Conservation (phyloP, 2,888 invertebrate genomes). For the Crossocerus cetratus region DNA sequence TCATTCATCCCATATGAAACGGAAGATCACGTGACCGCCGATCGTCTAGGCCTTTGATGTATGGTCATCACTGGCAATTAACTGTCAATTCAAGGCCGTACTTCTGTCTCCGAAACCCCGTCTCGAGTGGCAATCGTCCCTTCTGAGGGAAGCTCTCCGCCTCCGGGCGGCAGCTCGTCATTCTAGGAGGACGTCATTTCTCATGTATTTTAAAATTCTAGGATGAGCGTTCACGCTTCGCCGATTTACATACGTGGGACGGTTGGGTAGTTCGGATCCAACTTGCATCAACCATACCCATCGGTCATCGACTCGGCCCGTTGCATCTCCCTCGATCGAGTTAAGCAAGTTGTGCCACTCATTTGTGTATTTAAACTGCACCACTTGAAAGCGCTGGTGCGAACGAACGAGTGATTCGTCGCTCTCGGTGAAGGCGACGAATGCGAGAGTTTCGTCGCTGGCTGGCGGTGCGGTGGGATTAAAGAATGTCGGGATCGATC, state of each 20-base stretch:
- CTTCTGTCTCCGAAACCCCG: conserved; percentile 47
- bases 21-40: conserved; percentile 61
- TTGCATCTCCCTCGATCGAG: conserved; percentile 2
- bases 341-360: conserved; percentile 5
- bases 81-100: conserved; percentile 62
- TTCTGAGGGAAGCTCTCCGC: conserved; percentile 7
- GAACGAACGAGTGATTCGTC: conserved; percentile 1
- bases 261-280: not conserved
- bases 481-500: not conserved
- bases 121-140: conserved; percentile 42
- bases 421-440: not conserved
- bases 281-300: not conserved
- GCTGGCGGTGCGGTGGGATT: not conserved
- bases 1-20: conserved; percentile 68
- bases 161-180: not conserved
- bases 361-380: conserved; percentile 1
- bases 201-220: not conserved
- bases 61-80: conserved; percentile 63
- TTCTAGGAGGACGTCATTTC: not conserved
- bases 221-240: no score
- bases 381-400: conserved; percentile 3
- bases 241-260: no score
- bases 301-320: not conserved
- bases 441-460: not conserved
- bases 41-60: conserved; percentile 63